Evolutionary conservation across 1,140 invertebrate genomes (phyloP).

Genomic region (Macrotrachela quadricornifera): DNA sequence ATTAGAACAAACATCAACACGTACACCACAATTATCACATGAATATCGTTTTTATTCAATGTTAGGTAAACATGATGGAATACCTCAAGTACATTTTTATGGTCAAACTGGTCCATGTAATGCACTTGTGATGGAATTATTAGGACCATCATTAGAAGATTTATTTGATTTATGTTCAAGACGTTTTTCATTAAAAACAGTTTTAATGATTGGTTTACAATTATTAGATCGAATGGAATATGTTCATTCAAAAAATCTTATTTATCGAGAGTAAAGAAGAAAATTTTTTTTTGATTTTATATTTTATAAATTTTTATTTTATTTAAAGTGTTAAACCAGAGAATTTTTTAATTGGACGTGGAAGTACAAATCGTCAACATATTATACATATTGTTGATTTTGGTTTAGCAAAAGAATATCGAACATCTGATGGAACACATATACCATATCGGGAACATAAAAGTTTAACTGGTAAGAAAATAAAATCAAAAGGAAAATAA

Average conservation of each 20-base stretch:
- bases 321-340: constrained; percentile 3
- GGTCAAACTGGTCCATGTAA: constrained; percentile 29
- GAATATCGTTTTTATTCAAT: constrained; percentile 1
- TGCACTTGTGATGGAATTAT: constrained; percentile 14
- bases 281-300: too few species aligned
- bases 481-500: too few species aligned
- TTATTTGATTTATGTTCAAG: constrained; percentile 13
- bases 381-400: constrained; percentile 9
- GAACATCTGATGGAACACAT: neutral
- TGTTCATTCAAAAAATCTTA: constrained; percentile 10
- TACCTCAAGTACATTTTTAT: constrained; percentile 5
- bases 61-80: neutral
- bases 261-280: constrained; percentile 4
- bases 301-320: too few species aligned
- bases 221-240: constrained; percentile 10
- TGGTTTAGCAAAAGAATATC: constrained; percentile 7
- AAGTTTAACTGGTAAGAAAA: neutral
- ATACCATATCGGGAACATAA: constrained; percentile 8
- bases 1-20: constrained; percentile 2
- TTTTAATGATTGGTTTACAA: constrained; percentile 9
- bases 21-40: neutral
- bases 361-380: neutral
- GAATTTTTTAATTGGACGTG: constrained; percentile 8
- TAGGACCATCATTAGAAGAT: constrained; percentile 14
- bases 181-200: constrained; percentile 11